Evolutionary conservation across 2,113 vertebrate genomes (phyloP).

Genomic region (Ptychochromis oligacanthus): DNA sequence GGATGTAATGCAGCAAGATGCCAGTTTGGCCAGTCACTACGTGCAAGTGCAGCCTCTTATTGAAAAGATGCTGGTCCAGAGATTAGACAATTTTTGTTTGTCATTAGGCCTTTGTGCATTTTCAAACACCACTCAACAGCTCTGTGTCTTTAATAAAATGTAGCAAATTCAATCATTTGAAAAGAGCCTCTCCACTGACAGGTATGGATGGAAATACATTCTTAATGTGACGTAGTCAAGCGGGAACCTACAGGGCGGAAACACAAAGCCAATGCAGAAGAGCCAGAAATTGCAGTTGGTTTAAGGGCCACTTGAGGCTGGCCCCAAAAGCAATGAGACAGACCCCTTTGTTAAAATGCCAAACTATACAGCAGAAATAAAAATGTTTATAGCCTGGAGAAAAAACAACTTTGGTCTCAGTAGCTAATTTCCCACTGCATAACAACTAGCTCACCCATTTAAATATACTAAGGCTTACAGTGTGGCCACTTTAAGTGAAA

Average conservation of each 20-base stretch:
- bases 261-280: too few relatives aligned
- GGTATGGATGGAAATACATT: too few relatives aligned
- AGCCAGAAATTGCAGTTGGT: not conserved
- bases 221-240: not conserved
- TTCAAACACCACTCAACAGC: not conserved
- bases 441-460: too few relatives aligned
- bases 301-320: not conserved
- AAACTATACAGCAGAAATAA: too few relatives aligned
- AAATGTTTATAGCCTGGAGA: too few relatives aligned
- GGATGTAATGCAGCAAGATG: too few relatives aligned
- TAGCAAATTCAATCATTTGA: not conserved
- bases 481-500: not conserved
- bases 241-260: too few relatives aligned
- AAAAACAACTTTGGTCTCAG: too few relatives aligned
- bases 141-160: not conserved
- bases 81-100: not conserved
- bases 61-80: too few relatives aligned
- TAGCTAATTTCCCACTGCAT: too few relatives aligned
- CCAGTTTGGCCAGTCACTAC: too few relatives aligned
- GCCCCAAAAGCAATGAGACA: not conserved
- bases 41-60: too few relatives aligned
- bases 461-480: not conserved
- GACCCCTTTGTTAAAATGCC: not conserved
- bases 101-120: not conserved
- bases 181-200: not conserved